phyloP scores from a whole-genome alignment of 2,888 invertebrate genomes.

The Iselma pallidipennis region DNA sequence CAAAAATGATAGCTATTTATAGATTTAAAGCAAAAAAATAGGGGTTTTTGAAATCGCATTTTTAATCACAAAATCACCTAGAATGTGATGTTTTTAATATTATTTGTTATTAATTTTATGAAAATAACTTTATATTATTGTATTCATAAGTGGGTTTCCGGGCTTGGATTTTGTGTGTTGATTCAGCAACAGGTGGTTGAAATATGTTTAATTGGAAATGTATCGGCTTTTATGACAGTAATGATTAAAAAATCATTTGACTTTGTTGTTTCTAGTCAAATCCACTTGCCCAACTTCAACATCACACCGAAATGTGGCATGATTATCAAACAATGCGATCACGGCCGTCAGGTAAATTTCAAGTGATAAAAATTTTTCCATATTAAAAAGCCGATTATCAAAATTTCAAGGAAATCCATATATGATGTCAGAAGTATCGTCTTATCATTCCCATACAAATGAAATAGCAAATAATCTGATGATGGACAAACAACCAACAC shows the following conservation, averaged over 20 bases:
- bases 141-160: constrained; percentile 11
- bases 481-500: constrained; percentile 13
- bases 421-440: constrained; percentile 15
- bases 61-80: no score
- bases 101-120: constrained; percentile 2
- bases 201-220: constrained; percentile 27
- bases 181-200: constrained; percentile 25
- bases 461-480: constrained; percentile 13
- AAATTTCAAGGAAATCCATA: constrained; percentile 7
- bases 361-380: neutral
- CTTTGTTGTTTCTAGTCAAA: constrained; percentile 37
- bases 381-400: neutral
- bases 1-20: no score
- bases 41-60: neutral
- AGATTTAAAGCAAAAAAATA: no score
- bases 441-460: constrained; percentile 7
- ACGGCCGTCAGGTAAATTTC: constrained; percentile 33
- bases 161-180: neutral
- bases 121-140: constrained; percentile 13
- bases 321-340: constrained; percentile 43
- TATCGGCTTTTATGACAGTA: constrained; percentile 12
- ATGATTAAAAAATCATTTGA: neutral
- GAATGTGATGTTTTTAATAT: no score
- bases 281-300: constrained; percentile 47
- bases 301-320: constrained; percentile 52